Percentiles rank a stretch among this genome's conserved stretches.
Evolutionary conservation across 2,113 vertebrate genomes (phyloP).

Genomic region (Melanerpes formicivorus): DNA sequence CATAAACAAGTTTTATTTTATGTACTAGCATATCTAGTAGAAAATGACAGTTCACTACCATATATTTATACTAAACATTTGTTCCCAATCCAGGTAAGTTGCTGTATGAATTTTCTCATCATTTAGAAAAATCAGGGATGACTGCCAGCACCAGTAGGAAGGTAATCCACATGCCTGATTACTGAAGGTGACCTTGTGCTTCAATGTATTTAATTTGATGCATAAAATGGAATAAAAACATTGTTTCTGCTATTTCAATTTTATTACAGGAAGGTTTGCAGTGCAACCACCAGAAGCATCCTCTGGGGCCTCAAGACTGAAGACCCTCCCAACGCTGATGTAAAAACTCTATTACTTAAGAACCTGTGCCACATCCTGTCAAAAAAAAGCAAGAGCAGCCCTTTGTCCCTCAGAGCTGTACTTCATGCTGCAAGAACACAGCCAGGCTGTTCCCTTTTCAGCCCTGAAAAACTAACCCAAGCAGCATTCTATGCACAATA

Average conservation of each 20-base stretch:
- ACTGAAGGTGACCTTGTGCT: background rate
- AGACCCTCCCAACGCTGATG: background rate
- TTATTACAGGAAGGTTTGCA: background rate
- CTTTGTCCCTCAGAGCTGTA: background rate
- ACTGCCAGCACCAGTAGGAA: background rate
- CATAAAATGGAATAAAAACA: background rate
- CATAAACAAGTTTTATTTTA: background rate
- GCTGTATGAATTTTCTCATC: background rate
- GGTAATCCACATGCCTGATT: background rate
- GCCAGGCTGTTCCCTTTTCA: conserved; percentile 32
- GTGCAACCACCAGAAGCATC: background rate
- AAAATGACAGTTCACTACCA: background rate
- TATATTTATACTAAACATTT: background rate
- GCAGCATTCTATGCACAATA: conserved; percentile 22
- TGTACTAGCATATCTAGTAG: background rate
- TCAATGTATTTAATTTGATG: background rate
- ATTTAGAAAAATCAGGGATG: background rate
- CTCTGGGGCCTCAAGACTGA: background rate
- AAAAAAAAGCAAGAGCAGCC: background rate
- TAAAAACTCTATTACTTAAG: background rate
- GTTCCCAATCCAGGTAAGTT: background rate
- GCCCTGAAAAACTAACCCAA: background rate
- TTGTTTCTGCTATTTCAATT: background rate
- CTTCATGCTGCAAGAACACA: background rate
- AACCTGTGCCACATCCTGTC: background rate